These are phyloP conservation scores for Escarpia spicata DNA, from an alignment of 2,888 invertebrate species.

Conservation along the genomic window DNA sequence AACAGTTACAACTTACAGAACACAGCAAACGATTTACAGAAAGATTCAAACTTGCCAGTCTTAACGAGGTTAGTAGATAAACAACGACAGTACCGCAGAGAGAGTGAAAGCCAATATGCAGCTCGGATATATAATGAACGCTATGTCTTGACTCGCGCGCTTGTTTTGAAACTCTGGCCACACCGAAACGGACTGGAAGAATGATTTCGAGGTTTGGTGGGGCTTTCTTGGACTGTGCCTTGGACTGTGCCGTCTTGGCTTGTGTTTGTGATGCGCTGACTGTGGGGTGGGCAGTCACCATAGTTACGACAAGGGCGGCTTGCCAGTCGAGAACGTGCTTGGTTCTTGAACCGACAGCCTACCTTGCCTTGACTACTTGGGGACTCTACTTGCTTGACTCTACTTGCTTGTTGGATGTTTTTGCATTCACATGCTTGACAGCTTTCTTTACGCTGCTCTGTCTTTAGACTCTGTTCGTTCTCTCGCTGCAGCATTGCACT, in stretches of 20 bases:
- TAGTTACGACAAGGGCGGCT: not conserved
- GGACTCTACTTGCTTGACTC: not conserved
- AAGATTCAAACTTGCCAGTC: not conserved
- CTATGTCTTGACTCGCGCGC: not conserved
- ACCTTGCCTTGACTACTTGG: not conserved
- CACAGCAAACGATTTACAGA: not conserved
- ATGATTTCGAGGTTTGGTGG: not conserved
- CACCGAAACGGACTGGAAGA: not conserved
- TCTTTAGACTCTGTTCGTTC: not conserved
- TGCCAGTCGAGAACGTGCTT: constrained; percentile 5
- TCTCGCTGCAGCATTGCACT: not conserved
- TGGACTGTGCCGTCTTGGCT: not conserved
- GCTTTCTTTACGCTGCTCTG: not conserved
- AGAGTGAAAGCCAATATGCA: not conserved
- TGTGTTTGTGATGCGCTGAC: not conserved
- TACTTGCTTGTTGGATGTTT: not conserved
- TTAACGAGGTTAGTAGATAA: not conserved
- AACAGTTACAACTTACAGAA: not conserved
- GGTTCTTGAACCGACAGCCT: not conserved
- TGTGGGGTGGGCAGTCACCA: not conserved
- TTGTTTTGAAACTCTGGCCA: not conserved
- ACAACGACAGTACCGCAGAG: not conserved
- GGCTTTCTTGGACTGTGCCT: constrained; percentile 13
- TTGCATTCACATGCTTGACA: constrained; percentile 6
- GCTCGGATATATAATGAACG: not conserved